Evolutionary conservation across 2,888 invertebrate species (phyloP), one percentile per base, ranked within the genome.

Genomic region (Clunio marinus): DNA sequence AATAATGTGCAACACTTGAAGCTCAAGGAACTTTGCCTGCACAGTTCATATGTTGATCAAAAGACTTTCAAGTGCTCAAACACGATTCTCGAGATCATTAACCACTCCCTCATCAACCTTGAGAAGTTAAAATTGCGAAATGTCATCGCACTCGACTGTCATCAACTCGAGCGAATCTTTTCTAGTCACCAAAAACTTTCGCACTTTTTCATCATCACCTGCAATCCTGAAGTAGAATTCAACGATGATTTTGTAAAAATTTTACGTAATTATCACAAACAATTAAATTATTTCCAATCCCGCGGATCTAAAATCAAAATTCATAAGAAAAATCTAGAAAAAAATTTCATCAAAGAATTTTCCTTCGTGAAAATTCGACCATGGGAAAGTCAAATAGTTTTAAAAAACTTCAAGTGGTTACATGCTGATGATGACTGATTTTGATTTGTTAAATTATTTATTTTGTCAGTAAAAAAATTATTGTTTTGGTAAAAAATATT

Each of bases 101-200:
- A 55, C 15, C 17, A 35, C n/a, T 15, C 46, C 2, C 20, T 66
- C 4, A 28, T 32, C 1, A 66, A 66, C 24, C 24, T 66, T 1
- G 22, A 35, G 35, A 51, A 51, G n/a, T 8, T 66, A 4, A 55
- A 46, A 25, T 20, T 65, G n/a, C 17, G 15, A 10, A 65, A 65
- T 20, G 45, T 46, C 15, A 45, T 65, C 37, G 20, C 37, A 24
- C 15, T 65, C 1, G 17, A 25, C 2, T 2, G 22, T 24, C n/a
- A 25, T 13, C 10, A 15, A 10, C 25, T 65, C 1, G 13, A 15
- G 1, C 8, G 27, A 1, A 45, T 65, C 17, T 20, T 65, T n/a
- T n/a, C 25, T 0, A 17, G 46, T 20, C 41, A 65, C 24, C 15
- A 5, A 15, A 25, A 15, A 1, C 24, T 65, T 8, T 41, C 63